Conservation (phyloP, 2,113 vertebrate genomes). For the Cyprinodon brontotheroides region DNA sequence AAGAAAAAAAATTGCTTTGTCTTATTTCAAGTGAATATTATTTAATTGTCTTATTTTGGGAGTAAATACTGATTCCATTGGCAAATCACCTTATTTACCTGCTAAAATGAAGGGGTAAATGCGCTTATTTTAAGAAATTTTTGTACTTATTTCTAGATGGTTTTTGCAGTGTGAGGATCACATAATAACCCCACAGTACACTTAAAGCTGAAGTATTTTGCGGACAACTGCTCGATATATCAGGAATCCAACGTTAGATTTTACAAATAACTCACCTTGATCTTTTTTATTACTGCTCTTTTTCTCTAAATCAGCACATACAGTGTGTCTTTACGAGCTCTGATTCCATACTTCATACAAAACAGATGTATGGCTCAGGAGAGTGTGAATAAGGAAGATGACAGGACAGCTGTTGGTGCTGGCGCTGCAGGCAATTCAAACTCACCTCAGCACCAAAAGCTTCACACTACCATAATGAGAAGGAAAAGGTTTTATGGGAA, state of each 20-base stretch:
- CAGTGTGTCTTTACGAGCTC: slow-evolving; percentile 53
- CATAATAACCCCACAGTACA: slow-evolving; percentile 46
- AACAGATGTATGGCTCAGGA: slow-evolving; percentile 77
- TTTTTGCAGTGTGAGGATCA: slow-evolving; percentile 38
- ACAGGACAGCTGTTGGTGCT: slow-evolving; percentile 61
- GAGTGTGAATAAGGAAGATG: slow-evolving; percentile 75
- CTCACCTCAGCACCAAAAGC: slow-evolving; percentile 69
- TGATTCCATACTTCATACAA: slow-evolving; percentile 75
- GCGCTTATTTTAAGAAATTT: no score
- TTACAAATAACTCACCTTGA: slow-evolving; percentile 10
- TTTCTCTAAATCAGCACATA: slow-evolving; percentile 40
- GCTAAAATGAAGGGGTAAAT: no score
- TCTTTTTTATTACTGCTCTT: slow-evolving; percentile 31
- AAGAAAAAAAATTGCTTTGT: no score
- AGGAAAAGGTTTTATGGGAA: slow-evolving; percentile 33
- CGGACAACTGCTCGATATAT: slow-evolving; percentile 1
- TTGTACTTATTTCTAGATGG: no score
- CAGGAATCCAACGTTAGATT: slow-evolving; percentile 21
- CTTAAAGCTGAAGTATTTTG: slow-evolving; percentile 27
- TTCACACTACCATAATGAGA: slow-evolving; percentile 66
- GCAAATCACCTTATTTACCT: no score
- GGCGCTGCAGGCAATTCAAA: slow-evolving; percentile 61
- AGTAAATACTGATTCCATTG: no score
- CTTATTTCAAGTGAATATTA: no score
- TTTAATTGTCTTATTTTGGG: no score